Evolutionary conservation across 2,888 invertebrate species (phyloP), one percentile per base, ranked within the genome.

Genomic region (Tanypteryx hageni): DNA sequence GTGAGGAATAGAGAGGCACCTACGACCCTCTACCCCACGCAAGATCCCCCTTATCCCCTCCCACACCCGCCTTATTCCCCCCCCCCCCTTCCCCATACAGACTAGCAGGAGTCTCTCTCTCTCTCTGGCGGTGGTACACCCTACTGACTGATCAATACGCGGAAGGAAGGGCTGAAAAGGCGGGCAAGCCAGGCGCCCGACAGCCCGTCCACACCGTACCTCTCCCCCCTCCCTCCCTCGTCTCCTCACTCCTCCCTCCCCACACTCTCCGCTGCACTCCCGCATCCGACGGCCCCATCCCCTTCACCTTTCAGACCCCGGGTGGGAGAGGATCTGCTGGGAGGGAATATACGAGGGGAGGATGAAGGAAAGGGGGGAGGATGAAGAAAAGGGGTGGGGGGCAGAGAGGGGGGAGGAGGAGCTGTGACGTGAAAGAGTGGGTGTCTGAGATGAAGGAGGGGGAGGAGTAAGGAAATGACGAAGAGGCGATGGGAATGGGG

Each of bases 91-190:
- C 76, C 76, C 76, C 27, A 27, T 27, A 76, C 9, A 27, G 22
- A 76, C 76, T 22, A 76, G 76, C 76, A 76, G 27, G 27, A 22
- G 76, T 22, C 13, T 27, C 68, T 64, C 13, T 27, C 68, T 64
- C 64, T 64, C 68, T 68, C 68, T 18, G 22, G 14, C 86, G 44
- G 44, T 44, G 44, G 44, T 44, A 31, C 61, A 31, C 64, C 9
- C 89, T 89, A 44, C 64, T 89, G 64, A 11, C 89, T 89, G 89
- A 89, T 89, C 89, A 89, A 89, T 89, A 89, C 89, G 56, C 64
- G 89, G 89, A 89, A 89, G 89, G 83, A 89, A 89, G 89, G 89
- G 31, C 44, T 18, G 64, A 76, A 27, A 76, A 76, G 68, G 68
- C 44, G 31, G 89, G 89, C 89, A n/a, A 64, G 61, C 61, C 22